phyloP scores from a whole-genome alignment of 35 echinoderm and acorn worm species.

The Nesometra sesokonis region DNA sequence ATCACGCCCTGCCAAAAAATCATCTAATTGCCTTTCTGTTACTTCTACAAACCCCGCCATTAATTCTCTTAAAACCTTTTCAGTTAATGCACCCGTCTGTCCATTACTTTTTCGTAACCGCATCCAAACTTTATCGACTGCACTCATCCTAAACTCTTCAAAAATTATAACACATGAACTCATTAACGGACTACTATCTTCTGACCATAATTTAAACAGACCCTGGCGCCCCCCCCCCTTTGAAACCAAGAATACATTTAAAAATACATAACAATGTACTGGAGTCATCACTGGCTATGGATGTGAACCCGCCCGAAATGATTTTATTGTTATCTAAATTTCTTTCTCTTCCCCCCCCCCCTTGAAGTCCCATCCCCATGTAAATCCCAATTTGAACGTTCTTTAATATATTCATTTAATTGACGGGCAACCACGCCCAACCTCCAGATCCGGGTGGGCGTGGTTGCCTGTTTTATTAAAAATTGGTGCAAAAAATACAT shows the following conservation, averaged over 20 bases:
- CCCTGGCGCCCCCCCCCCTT: too few species aligned
- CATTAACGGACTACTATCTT: too few species aligned
- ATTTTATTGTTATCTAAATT: not conserved
- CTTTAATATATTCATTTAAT: too few species aligned
- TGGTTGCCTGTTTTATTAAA: too few species aligned
- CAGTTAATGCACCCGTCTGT: not conserved
- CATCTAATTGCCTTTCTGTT: not conserved
- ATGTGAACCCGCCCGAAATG: not conserved
- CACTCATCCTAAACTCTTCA: not conserved
- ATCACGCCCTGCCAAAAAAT: constrained; percentile 21
- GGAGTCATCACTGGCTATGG: not conserved
- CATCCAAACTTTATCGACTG: not conserved
- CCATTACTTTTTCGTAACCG: not conserved
- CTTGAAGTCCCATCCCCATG: too few species aligned
- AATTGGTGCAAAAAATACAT: too few species aligned
- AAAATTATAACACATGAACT: too few species aligned
- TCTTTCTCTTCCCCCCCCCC: not conserved
- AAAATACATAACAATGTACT: too few species aligned
- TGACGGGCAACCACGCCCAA: too few species aligned
- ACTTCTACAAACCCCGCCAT: constrained; percentile 15
- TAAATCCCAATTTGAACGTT: not conserved
- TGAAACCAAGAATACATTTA: too few species aligned
- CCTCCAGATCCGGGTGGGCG: too few species aligned
- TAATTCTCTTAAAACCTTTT: not conserved
- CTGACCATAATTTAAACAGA: too few species aligned